A percentile compares a stretch with the other conserved stretches of the same genome.
Evolutionary conservation across 2,113 vertebrate species (phyloP).

Genomic region (Apus apus): DNA sequence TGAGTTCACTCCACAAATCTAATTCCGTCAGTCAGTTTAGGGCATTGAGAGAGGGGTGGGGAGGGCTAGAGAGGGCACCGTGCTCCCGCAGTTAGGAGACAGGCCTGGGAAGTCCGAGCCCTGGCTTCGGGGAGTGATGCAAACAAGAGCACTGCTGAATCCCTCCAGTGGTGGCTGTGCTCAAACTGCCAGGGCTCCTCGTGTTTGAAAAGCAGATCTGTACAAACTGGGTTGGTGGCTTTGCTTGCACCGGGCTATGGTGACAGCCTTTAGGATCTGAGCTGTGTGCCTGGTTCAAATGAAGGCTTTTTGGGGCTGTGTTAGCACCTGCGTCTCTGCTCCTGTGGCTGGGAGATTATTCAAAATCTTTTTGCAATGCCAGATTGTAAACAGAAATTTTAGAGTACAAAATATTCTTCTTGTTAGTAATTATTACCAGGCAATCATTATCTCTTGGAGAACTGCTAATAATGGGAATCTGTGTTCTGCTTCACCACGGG

Average conservation of each 20-base stretch:
- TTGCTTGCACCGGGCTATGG: background rate
- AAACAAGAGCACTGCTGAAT: background rate
- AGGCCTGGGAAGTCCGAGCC: background rate
- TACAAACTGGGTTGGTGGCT: background rate
- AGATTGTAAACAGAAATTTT: background rate
- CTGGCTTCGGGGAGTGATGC: background rate
- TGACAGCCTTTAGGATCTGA: background rate
- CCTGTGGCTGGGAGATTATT: background rate
- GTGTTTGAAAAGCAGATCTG: background rate
- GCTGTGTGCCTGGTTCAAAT: background rate
- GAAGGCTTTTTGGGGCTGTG: fast-evolving
- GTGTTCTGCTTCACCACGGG: background rate
- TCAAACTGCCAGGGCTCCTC: background rate
- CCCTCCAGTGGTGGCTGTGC: background rate
- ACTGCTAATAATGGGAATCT: background rate
- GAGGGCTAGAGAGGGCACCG: background rate
- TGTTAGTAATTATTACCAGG: background rate
- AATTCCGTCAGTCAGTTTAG: constrained; percentile 43
- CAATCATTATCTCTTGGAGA: background rate
- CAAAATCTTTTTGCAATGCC: background rate
- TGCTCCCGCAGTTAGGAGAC: background rate
- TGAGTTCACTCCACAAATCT: constrained; percentile 51
- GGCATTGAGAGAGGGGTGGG: constrained; percentile 47
- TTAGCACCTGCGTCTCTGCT: background rate
- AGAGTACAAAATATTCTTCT: background rate